A percentile compares a stretch with the other conserved stretches of the same genome.
phyloP scores from a whole-genome alignment of 2,113 vertebrate genomes.

The Turnix velox region DNA sequence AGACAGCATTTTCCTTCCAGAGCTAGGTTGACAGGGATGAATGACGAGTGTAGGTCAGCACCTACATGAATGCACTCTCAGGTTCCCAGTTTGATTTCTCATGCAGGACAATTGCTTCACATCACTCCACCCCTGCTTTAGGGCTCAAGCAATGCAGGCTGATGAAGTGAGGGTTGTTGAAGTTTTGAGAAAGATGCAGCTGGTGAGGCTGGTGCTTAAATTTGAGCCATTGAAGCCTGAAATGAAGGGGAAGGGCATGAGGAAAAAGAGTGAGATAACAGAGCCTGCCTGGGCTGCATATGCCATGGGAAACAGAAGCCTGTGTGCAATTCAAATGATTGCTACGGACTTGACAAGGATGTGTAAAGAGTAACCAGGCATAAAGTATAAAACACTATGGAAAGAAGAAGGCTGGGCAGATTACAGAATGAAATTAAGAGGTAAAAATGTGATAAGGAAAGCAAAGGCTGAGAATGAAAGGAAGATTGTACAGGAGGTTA shows the following conservation, averaged over 20 bases:
- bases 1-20: not conserved
- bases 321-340: not conserved
- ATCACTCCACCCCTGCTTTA: accelerated
- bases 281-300: not conserved
- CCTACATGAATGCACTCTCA: not conserved
- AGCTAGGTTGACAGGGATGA: not conserved
- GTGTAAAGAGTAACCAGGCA: not conserved
- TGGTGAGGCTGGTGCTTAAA: not conserved
- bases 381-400: not conserved
- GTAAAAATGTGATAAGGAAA: conserved; percentile 40
- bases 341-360: not conserved
- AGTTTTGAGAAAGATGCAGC: not conserved
- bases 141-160: not conserved
- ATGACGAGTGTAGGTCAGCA: not conserved
- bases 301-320: not conserved
- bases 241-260: not conserved
- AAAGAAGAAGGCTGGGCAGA: not conserved
- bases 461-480: conserved; percentile 59
- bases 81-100: not conserved
- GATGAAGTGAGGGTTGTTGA: not conserved
- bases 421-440: conserved; percentile 24
- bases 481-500: conserved; percentile 44
- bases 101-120: not conserved
- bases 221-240: not conserved
- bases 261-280: not conserved